phyloP scores from a whole-genome alignment of 2,113 vertebrate genomes.

The Coptodon bakossiorum region DNA sequence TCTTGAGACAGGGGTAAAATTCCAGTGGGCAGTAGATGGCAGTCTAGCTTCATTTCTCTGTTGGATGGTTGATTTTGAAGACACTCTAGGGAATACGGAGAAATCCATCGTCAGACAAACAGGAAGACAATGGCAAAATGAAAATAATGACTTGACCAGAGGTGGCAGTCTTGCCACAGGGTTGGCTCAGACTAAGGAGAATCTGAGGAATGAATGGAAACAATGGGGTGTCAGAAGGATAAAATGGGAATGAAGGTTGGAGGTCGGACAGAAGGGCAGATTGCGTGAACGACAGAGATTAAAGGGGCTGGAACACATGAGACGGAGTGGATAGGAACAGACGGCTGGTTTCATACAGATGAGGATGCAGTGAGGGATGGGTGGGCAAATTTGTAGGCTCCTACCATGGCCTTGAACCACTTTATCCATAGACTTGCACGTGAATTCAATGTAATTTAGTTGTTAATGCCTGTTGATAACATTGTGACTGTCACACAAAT shows the following conservation, averaged over 20 bases:
- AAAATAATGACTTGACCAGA: constrained; percentile 27
- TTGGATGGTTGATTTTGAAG: constrained; percentile 15
- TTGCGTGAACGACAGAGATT: constrained; percentile 51
- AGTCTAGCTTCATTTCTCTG: constrained; percentile 38
- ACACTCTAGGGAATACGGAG: constrained; percentile 11
- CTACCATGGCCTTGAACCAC: constrained; percentile 1
- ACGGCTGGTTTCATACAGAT: constrained; percentile 31
- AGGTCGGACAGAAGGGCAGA: constrained; percentile 59
- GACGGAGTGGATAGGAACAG: not conserved
- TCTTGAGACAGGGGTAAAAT: not conserved
- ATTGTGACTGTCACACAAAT: constrained; percentile 10
- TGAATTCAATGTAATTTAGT: constrained; percentile 38
- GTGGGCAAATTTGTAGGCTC: not conserved
- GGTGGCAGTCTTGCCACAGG: constrained; percentile 55
- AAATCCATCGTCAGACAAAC: constrained; percentile 18
- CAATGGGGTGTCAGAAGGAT: constrained; percentile 11
- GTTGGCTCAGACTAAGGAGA: not conserved
- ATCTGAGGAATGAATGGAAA: not conserved
- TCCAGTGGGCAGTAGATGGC: constrained; percentile 57
- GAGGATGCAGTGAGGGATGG: constrained; percentile 1
- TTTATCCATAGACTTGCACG: constrained; percentile 7
- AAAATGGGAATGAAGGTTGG: constrained; percentile 46
- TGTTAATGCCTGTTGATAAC: constrained; percentile 52
- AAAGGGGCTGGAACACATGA: constrained; percentile 45
- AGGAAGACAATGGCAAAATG: not conserved